Percentiles rank a stretch among this genome's conserved stretches.
phyloP scores from a whole-genome alignment of 2,888 invertebrate genomes.

The Entomobrya multifasciata region DNA sequence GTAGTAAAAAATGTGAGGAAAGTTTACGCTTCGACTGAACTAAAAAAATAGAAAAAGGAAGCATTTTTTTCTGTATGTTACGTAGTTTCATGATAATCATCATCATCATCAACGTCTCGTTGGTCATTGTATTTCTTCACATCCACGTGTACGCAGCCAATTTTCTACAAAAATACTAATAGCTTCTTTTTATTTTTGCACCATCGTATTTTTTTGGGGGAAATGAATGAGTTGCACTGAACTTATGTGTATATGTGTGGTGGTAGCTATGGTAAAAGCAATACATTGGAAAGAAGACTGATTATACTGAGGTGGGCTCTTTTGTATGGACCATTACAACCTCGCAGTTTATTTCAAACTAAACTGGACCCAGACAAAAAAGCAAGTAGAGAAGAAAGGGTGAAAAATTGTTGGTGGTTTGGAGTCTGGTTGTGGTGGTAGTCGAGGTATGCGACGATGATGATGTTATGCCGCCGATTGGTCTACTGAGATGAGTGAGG shows the following conservation, averaged over 20 bases:
- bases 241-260: too few species aligned
- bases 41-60: background rate
- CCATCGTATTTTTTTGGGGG: background rate
- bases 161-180: conserved; percentile 21
- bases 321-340: too few species aligned
- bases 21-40: too few species aligned
- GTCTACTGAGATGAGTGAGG: background rate
- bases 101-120: background rate
- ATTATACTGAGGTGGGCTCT: too few species aligned
- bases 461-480: too few species aligned
- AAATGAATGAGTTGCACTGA: conserved; percentile 37
- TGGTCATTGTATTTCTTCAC: background rate
- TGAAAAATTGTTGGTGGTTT: background rate
- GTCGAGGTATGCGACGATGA: too few species aligned
- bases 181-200: background rate
- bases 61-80: background rate
- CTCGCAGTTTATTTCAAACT: background rate
- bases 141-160: conserved; percentile 3
- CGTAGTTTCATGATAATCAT: background rate
- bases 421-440: too few species aligned
- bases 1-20: too few species aligned
- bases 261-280: background rate
- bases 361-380: background rate
- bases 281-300: conserved; percentile 32
- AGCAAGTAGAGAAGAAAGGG: background rate